Evolutionary conservation across 2,113 vertebrate genomes (phyloP).

Genomic region (Cyprinodon brontotheroides): DNA sequence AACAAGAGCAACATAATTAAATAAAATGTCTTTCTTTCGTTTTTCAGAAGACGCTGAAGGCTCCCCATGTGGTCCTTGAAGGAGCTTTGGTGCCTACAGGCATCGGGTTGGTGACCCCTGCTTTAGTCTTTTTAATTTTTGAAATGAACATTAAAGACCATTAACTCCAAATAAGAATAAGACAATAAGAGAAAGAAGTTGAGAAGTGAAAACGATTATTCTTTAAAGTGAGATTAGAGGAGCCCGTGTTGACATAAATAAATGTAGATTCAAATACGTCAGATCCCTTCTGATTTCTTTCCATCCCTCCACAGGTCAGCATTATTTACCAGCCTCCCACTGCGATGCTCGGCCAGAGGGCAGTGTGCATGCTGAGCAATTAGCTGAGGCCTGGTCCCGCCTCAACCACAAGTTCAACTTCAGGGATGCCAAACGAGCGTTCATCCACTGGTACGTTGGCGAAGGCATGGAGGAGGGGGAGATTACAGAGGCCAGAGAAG

Average conservation of each 20-base stretch:
- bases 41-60: no score
- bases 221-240: not conserved
- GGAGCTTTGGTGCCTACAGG: no score
- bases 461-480: slow-evolving; percentile 92
- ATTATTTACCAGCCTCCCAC: slow-evolving; percentile 89
- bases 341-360: slow-evolving; percentile 84
- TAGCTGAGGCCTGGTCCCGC: slow-evolving; percentile 87
- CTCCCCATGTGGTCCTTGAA: no score
- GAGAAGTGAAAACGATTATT: not conserved
- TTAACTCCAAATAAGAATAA: not conserved
- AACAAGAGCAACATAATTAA: no score
- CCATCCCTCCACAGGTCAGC: slow-evolving; percentile 80
- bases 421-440: slow-evolving; percentile 88
- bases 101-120: no score
- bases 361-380: slow-evolving; percentile 90
- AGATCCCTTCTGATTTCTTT: not conserved
- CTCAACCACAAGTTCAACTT: slow-evolving; percentile 91
- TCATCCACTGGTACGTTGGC: slow-evolving; percentile 91
- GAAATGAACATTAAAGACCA: not conserved
- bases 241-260: not conserved
- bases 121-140: not conserved
- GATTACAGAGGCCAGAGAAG: slow-evolving; percentile 87
- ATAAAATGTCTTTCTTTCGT: no score
- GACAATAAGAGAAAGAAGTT: not conserved
- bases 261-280: not conserved